Conservation (phyloP, 2,888 invertebrate species). For the Oxytorus armatus region DNA sequence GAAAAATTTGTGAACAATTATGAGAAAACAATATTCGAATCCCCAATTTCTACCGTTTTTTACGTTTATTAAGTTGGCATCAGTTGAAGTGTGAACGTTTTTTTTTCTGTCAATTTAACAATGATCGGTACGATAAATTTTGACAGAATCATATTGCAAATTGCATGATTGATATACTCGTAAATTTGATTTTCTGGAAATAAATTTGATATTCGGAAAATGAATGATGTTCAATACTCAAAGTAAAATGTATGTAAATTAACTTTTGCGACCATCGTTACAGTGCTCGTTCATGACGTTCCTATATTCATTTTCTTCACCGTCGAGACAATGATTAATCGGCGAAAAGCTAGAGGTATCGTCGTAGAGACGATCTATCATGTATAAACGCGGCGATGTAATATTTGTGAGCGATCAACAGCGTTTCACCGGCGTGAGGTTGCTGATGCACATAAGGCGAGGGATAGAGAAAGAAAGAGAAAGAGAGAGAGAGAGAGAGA, state of each 20-base stretch:
- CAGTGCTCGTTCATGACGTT: slow-evolving; percentile 12
- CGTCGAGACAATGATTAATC: slow-evolving; percentile 32
- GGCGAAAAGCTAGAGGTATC: slow-evolving; percentile 30
- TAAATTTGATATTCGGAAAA: neutral
- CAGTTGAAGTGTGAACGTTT: too few relatives aligned
- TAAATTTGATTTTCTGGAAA: too few relatives aligned
- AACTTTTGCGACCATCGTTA: slow-evolving; percentile 6
- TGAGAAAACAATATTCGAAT: too few relatives aligned
- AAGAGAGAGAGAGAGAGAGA: slow-evolving; percentile 12
- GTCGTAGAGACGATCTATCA: slow-evolving; percentile 46
- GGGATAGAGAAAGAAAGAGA: neutral
- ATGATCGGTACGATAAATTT: too few relatives aligned
- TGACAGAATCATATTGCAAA: too few relatives aligned
- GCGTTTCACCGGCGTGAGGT: slow-evolving; percentile 36
- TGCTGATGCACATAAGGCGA: slow-evolving; percentile 42
- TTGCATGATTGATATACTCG: too few relatives aligned
- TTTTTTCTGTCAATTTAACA: too few relatives aligned
- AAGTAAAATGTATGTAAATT: neutral
- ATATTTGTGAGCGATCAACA: slow-evolving; percentile 61
- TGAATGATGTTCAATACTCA: neutral
- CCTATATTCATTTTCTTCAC: neutral
- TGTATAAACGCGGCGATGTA: slow-evolving; percentile 33
- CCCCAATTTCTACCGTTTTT: too few relatives aligned
- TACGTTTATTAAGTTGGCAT: too few relatives aligned
- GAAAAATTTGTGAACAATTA: too few relatives aligned